Evolutionary conservation across 35 echinoderm and acorn worm species (phyloP), one percentile per base, ranked within the genome.

Genomic region (Strongylocentrotus purpuratus): DNA sequence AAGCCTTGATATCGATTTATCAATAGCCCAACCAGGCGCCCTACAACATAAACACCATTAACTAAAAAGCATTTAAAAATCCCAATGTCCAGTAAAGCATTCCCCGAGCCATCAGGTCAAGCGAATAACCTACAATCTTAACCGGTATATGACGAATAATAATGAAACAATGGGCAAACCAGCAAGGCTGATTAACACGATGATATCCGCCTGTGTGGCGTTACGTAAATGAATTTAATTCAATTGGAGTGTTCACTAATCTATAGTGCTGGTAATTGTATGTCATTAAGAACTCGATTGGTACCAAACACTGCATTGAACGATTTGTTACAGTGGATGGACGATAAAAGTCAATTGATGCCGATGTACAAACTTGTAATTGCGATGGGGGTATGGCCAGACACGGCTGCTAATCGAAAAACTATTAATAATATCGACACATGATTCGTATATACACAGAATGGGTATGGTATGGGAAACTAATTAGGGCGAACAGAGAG

Each of bases 31-130:
- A 78, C 22, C 65, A 28, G 65, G 65, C 65, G 65, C 65, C 65
- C 20, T 78, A 78, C 7, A 78, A 78, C 22, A 78, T 78, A 78
- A 78, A 78, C 65, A 28, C 65, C 65, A 78, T 78, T 78, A 78
- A 78, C 65, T 78, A 78, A 78, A 70, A 25, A 78, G 65, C 65
- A 78, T 78, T 78, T 78, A 78, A 78, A 41, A 59, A 78, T 28
- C 20, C 65, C 65, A 78, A 78, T 78, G 65, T 78, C 65, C 65
- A 78, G 65, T 78, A 78, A 78, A 78, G 65, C 65, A n/a, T 78
- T 78, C 65, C 65, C 65, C 20, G 22, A 5, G 65, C 65, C 65
- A 78, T 22, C 65, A 78, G 65, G 65, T 78, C 65, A 78, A 28
- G 65, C 65, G 28, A 3, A n/a, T 78, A 78, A 78, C 22, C 50